Evolutionary conservation across 2,113 vertebrate species (phyloP), one percentile per base, ranked within the genome.

Genomic region (Dicrurus megarhynchus): DNA sequence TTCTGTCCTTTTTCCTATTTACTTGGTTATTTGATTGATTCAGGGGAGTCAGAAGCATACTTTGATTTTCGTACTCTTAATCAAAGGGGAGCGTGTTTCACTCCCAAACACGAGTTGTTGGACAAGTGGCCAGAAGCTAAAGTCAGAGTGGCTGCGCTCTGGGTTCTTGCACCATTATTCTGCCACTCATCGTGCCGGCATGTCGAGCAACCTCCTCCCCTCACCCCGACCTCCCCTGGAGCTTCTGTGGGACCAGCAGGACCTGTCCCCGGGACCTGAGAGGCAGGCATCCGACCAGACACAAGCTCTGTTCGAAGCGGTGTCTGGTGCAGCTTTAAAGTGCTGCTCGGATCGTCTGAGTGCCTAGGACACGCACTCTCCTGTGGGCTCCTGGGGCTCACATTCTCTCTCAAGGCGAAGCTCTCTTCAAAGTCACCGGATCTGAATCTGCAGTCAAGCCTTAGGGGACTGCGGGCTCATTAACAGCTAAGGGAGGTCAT

Each of bases 111-210:
- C 19, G 5, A 23, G 15, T 2, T 35, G 76, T 26, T 15, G 82
- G 33, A 24, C 32, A n/a, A 44, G 53, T 9, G 44, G 33, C 28
- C 68, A 53, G 39, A 61, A 46, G 63, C 60, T 37, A 55, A 55
- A 87, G 23, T 33, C 49, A 13, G 50, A 35, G 30, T 13, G 49
- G 3, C 35, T 10, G 59, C 2, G 1, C 23, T 23, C 23, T n/a
- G 28, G 11, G 39, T 23, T 21, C 30, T 52, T 16, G 46, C 41
- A 33, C 44, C 11, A 9, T 50, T 57, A 32, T 13, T 22, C 23
- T 4, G 3, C 26, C 39, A 1, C 5, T 17, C 23, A 15, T 26
- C 0, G 49, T 15, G 2, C 20, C 4, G 10, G 27, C 44, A 11
- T 5, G 28, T 24, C 6, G n/a, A 35, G 50, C 19, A n/a, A 37